These are phyloP conservation scores for Rhinichthys klamathensis DNA, from an alignment of 2,113 vertebrate genomes.

Conservation along the genomic window DNA sequence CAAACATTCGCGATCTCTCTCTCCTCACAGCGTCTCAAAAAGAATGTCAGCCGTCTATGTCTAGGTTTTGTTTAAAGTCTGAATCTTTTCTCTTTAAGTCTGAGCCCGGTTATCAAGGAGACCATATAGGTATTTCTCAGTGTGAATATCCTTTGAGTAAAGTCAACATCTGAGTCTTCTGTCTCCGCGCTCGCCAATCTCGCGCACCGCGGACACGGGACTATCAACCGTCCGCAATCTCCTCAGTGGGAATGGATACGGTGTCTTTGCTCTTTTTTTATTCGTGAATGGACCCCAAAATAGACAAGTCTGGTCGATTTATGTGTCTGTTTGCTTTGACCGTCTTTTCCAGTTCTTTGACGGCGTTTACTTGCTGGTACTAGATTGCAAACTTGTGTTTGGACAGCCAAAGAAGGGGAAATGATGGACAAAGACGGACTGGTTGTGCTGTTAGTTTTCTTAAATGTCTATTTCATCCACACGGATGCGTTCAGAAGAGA, in stretches of 20 bases:
- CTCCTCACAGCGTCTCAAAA: constrained; percentile 20
- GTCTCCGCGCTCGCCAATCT: constrained; percentile 6
- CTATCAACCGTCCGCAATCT: constrained; percentile 68
- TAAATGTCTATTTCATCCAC: constrained; percentile 75
- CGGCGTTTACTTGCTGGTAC: constrained; percentile 18
- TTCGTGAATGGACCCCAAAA: constrained; percentile 32
- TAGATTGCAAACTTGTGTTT: constrained; percentile 38
- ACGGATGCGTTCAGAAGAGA: constrained; percentile 85
- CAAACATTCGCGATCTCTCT: constrained; percentile 39
- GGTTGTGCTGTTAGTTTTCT: constrained; percentile 78
- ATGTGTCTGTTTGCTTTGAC: constrained; percentile 37
- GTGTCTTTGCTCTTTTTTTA: background rate
- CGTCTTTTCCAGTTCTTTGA: constrained; percentile 41
- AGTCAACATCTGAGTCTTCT: constrained; percentile 45
- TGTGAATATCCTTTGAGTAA: constrained; percentile 34
- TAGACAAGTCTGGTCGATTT: constrained; percentile 51
- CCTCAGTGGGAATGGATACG: constrained; percentile 21
- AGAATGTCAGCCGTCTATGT: constrained; percentile 60
- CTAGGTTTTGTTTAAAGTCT: constrained; percentile 63
- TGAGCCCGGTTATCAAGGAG: constrained; percentile 67
- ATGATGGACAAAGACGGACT: constrained; percentile 75
- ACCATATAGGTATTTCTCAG: constrained; percentile 41
- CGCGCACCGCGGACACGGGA: constrained; percentile 70
- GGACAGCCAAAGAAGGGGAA: constrained; percentile 41
- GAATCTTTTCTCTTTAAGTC: constrained; percentile 61